phyloP scores from a whole-genome alignment of 2,797 vertebrate species.

The Peromyscus melanophrys region DNA sequence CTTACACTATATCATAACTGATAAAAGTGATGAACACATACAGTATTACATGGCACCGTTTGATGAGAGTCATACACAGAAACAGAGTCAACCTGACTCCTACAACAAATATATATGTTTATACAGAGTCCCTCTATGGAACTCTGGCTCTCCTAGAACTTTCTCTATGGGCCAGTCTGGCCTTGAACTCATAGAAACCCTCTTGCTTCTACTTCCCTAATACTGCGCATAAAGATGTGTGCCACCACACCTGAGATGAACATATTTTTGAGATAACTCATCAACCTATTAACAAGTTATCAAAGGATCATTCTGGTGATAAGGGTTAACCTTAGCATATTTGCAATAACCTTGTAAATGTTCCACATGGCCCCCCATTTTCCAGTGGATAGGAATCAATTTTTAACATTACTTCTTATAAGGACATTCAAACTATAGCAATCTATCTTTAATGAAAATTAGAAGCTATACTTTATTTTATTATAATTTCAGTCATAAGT shows the following conservation, averaged over 20 bases:
- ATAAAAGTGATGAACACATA: neutral
- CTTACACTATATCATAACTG: neutral
- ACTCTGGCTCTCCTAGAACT: neutral
- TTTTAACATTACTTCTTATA: neutral
- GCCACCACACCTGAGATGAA: neutral
- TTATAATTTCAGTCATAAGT: neutral
- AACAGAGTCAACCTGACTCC: neutral
- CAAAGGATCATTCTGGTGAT: neutral
- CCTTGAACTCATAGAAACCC: neutral
- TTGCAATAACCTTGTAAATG: neutral
- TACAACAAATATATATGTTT: neutral
- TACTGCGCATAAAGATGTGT: neutral
- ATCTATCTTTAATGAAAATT: neutral
- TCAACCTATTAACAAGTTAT: neutral
- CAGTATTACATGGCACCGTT: too few species aligned
- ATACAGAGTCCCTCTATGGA: neutral
- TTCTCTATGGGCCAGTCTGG: neutral
- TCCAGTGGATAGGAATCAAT: neutral
- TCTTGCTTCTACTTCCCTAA: neutral
- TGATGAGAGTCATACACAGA: neutral
- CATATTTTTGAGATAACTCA: neutral
- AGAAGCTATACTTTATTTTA: neutral
- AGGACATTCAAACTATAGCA: neutral
- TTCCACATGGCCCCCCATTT: neutral
- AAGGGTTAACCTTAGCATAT: neutral